Evolutionary conservation across 2,888 invertebrate genomes (phyloP).

Genomic region (Pantelozetes paolii): DNA sequence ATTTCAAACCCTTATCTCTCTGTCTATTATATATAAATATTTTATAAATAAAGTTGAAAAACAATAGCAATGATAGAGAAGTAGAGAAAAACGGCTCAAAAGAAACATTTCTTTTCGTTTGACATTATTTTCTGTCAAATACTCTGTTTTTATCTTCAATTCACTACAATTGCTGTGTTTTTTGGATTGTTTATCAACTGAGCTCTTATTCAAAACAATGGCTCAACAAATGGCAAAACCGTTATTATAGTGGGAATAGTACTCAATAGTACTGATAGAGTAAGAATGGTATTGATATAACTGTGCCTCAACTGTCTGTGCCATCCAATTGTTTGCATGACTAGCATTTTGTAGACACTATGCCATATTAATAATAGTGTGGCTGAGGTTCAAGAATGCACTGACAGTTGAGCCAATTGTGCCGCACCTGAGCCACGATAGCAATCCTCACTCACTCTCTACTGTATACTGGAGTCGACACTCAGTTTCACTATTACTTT

Average conservation of each 20-base stretch:
- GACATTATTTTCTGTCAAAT: background rate
- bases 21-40: background rate
- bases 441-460: slow-evolving; percentile 9
- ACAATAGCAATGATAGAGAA: background rate
- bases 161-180: background rate
- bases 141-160: background rate
- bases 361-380: slow-evolving; percentile 31
- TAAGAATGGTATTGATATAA: background rate
- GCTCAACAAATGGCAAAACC: slow-evolving; percentile 27
- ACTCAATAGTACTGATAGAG: background rate
- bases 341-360: slow-evolving; percentile 21
- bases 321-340: slow-evolving; percentile 15
- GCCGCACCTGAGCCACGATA: slow-evolving; percentile 17
- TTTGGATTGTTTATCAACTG: background rate
- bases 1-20: background rate
- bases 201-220: slow-evolving; percentile 1
- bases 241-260: background rate
- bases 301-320: background rate
- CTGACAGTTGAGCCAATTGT: slow-evolving; percentile 28
- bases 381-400: slow-evolving; percentile 11
- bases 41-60: background rate
- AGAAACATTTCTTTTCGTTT: background rate
- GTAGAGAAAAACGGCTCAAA: background rate
- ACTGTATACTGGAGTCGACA: too few relatives aligned
- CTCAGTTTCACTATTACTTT: background rate